Percentiles rank a stretch among this genome's conserved stretches.
phyloP scores from a whole-genome alignment of 2,113 vertebrate species.

The Galeopterus variegatus region DNA sequence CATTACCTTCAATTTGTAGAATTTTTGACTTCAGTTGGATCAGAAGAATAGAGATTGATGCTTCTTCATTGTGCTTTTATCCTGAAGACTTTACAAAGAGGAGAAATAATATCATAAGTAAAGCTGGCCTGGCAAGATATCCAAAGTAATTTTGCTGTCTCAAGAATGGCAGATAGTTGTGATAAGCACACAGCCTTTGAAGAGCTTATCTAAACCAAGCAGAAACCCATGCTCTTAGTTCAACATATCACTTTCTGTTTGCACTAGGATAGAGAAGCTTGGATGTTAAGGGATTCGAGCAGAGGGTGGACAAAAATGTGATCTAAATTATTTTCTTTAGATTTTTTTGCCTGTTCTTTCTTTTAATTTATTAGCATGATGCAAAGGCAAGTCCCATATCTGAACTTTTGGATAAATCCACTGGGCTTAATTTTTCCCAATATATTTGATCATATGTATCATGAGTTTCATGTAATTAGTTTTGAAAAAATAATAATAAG shows the following conservation, averaged over 20 bases:
- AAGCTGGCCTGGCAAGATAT: slow-evolving; percentile 69
- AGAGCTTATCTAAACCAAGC: slow-evolving; percentile 63
- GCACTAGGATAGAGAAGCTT: not conserved
- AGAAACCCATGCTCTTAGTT: not conserved
- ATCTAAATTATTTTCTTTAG: not conserved
- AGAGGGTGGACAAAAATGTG: not conserved
- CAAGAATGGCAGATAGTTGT: slow-evolving; percentile 33
- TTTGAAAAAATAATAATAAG: not conserved
- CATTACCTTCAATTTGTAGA: not conserved
- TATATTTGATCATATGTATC: not conserved
- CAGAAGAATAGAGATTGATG: slow-evolving; percentile 50
- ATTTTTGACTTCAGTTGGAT: slow-evolving; percentile 50
- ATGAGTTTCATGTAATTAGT: not conserved
- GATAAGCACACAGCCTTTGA: slow-evolving; percentile 60
- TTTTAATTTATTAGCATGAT: not conserved
- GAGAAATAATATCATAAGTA: slow-evolving; percentile 32
- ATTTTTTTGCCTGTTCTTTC: not conserved
- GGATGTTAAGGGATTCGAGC: not conserved
- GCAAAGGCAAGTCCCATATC: not conserved
- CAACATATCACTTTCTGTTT: not conserved
- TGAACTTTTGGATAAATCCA: not conserved
- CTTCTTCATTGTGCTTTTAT: slow-evolving; percentile 59
- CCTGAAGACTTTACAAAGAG: slow-evolving; percentile 41
- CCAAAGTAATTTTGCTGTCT: slow-evolving; percentile 66
- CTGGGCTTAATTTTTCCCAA: not conserved